Percentiles rank a stretch among this genome's conserved stretches.
phyloP scores from a whole-genome alignment of 2,888 invertebrate species.

The Scaptomyza cyrtandrae region DNA sequence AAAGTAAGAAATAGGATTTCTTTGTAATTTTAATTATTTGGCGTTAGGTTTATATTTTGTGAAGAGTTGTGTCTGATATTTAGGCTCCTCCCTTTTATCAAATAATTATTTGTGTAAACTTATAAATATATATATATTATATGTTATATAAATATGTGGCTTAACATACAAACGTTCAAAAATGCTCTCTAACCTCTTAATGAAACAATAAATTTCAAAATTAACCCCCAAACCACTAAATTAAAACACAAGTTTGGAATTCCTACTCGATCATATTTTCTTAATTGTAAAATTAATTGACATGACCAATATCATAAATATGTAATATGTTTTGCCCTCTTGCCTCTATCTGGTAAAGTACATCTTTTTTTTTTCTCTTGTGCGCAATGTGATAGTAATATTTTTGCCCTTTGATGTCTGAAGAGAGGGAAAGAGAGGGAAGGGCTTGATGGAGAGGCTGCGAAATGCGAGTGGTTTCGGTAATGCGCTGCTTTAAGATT shows the following conservation, averaged over 20 bases:
- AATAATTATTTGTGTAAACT: too few species aligned
- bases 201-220: too few species aligned
- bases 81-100: too few species aligned
- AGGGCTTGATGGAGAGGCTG: background rate
- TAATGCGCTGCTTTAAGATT: conserved; percentile 8
- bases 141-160: too few species aligned
- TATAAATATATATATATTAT: too few species aligned
- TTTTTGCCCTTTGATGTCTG: conserved; percentile 11
- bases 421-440: too few species aligned
- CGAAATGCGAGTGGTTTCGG: conserved; percentile 7
- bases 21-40: too few species aligned
- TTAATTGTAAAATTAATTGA: background rate
- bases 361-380: background rate
- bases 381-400: conserved; percentile 7
- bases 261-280: background rate
- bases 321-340: background rate
- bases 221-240: background rate
- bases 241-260: background rate
- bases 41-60: too few species aligned
- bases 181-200: too few species aligned
- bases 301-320: background rate
- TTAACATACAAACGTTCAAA: too few species aligned
- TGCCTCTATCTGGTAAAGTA: background rate
- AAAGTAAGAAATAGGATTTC: too few species aligned
- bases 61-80: too few species aligned